Percentiles rank a stretch among this genome's conserved stretches.
Conservation (phyloP, 2,113 vertebrate species). For the Probosciger aterrimus region DNA sequence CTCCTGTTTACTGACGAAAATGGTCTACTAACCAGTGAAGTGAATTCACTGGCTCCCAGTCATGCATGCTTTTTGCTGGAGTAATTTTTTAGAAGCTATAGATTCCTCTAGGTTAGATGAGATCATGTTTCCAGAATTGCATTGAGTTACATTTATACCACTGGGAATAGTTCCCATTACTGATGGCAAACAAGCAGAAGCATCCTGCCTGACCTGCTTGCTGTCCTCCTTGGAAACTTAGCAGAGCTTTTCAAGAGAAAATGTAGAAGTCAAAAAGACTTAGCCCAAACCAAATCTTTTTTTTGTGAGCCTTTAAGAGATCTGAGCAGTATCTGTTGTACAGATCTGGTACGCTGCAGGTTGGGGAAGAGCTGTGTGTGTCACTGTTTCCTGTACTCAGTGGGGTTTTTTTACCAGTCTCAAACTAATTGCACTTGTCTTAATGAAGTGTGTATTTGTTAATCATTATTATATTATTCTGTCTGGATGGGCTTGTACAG, state of each 20-base stretch:
- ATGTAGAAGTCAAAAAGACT: not conserved
- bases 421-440: not conserved
- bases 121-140: not conserved
- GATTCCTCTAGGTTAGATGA: not conserved
- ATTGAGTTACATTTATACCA: not conserved
- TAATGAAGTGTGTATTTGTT: not conserved
- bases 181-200: not conserved
- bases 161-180: not conserved
- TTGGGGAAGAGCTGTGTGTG: not conserved
- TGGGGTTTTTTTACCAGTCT: not conserved
- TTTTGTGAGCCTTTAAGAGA: not conserved
- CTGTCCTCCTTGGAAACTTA: not conserved
- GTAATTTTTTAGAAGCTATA: not conserved
- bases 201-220: not conserved
- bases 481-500: not conserved
- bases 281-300: not conserved
- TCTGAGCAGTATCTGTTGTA: not conserved
- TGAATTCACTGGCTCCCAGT: not conserved
- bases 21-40: not conserved
- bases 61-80: not conserved
- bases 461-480: not conserved
- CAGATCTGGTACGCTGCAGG: not conserved
- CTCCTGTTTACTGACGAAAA: not conserved
- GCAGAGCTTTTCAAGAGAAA: not conserved
- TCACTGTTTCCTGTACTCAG: not conserved